Evolutionary conservation across 2,113 vertebrate genomes (phyloP).

Genomic region (Sakesphorus luctuosus): DNA sequence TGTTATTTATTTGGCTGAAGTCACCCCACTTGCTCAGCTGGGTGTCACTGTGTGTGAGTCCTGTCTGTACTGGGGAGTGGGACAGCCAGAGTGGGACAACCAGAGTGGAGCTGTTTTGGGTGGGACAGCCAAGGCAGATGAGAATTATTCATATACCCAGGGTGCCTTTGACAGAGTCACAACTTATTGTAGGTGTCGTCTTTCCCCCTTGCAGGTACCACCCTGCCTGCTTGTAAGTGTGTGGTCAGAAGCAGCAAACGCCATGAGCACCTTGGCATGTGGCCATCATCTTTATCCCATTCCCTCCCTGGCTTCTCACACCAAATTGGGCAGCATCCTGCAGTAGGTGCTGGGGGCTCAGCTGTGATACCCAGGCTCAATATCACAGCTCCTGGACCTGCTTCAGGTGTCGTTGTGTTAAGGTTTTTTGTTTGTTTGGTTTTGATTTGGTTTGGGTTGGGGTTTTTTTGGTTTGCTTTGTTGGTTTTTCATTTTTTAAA

Average conservation of each 20-base stretch:
- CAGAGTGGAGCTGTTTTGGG: neutral
- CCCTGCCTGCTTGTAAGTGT: neutral
- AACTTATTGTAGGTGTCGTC: neutral
- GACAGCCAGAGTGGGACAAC: too few relatives aligned
- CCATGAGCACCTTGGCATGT: accelerated
- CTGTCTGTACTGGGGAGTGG: too few relatives aligned
- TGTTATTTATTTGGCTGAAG: neutral
- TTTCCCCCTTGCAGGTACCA: neutral
- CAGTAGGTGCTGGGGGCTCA: neutral
- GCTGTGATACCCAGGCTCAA: neutral
- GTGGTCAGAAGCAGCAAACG: neutral
- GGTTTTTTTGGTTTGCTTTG: neutral
- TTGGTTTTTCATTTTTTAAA: accelerated
- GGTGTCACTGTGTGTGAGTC: accelerated
- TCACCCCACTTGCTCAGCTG: neutral
- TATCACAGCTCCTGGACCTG: neutral
- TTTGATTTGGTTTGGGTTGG: neutral
- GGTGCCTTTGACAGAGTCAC: neutral
- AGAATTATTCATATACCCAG: neutral
- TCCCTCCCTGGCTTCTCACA: neutral
- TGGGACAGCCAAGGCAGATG: neutral
- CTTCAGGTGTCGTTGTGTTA: neutral
- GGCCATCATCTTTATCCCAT: neutral
- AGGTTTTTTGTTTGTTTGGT: neutral
- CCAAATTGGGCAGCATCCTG: neutral